A percentile compares a stretch with the other conserved stretches of the same genome.
Evolutionary conservation across 2,797 vertebrate species (phyloP).

Genomic region (Betta splendens): DNA sequence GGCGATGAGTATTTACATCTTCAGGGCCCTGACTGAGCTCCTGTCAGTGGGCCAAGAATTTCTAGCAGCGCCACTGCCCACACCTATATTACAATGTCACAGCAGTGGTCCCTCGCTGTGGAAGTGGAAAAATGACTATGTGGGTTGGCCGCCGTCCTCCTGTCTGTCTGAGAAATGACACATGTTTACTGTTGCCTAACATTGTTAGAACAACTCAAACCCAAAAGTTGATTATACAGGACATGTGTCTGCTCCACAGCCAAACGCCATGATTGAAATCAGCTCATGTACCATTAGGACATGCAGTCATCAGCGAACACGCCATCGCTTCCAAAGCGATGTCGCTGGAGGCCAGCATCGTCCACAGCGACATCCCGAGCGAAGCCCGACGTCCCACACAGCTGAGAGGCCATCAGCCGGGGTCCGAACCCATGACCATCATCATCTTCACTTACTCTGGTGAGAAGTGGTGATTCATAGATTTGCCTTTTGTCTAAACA

Average conservation of each 20-base stretch:
- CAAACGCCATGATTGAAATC: neutral
- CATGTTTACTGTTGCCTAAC: conserved; percentile 13
- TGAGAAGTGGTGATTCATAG: neutral
- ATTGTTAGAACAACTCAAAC: conserved; percentile 1
- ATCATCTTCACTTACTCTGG: neutral
- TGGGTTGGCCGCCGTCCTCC: neutral
- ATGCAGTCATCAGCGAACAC: conserved; percentile 7
- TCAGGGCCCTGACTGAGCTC: conserved; percentile 36
- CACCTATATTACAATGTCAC: conserved; percentile 35
- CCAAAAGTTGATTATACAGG: neutral
- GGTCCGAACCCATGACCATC: neutral
- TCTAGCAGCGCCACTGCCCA: conserved; percentile 20
- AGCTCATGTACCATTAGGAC: neutral
- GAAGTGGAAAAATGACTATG: conserved; percentile 17
- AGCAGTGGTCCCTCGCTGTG: conserved; percentile 1
- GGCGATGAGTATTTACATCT: conserved; percentile 57
- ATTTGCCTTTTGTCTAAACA: neutral
- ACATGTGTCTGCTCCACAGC: neutral
- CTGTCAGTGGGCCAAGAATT: conserved; percentile 50
- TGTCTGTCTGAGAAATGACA: conserved; percentile 17
- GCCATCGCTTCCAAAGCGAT: neutral
- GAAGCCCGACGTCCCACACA: neutral
- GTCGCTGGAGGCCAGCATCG: conserved; percentile 4
- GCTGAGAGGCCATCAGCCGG: neutral
- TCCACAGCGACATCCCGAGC: conserved; percentile 5